Base-by-base conservation (phyloP, 2,888 invertebrate species). In the Dasypolia templi region DNA sequence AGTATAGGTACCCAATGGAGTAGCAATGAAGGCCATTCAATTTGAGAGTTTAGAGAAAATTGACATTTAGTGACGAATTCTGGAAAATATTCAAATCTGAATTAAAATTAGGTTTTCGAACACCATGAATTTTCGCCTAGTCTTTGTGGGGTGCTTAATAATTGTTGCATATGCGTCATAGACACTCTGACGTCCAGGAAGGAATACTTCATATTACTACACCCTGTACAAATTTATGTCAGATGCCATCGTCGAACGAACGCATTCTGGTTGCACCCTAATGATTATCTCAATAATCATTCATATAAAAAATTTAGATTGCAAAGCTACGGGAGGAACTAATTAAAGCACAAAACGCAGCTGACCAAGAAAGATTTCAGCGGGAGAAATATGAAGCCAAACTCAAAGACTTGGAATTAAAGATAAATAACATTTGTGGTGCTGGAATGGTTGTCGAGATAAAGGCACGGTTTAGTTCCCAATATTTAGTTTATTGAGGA, bases 371-470 rank as follows among this genome's bases (percentile, higher is more conserved):
- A 83, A 88, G 91, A 65, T 86, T 89, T 17, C 92, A 94, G 78
- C 90, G 92, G 72, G 90, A 94, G 74, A 94, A 92, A 68, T 95
- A 94, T 74, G 95, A 95, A 85, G 65, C 84, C 0, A 94, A 93
- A 82, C 86, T 95, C 0, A 94, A 91, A 81, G 95, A 95, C 69
- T 85, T 95, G 62, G 95, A 95, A 85, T 56, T 88, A 12, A 94
- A 95, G 81, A 83, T 95, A 0, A 94, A 94, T 61, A 90, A 81
- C 51, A 91, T 95, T 68, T 94, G 94, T 78, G 81, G 86, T 39
- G 75, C 85, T 42, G 93, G 90, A 59, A 80, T 87, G 46, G 71
- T 87, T 4, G 78, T 82, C 14, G 89, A 88, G 29, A 32, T 69
- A 9, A 91, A 90, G 89, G 92, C 85, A 79, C 1, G 26, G 11